These are phyloP conservation scores for Leptocoma aspasia DNA, from an alignment of 2,113 vertebrate species.

Conservation along the genomic window DNA sequence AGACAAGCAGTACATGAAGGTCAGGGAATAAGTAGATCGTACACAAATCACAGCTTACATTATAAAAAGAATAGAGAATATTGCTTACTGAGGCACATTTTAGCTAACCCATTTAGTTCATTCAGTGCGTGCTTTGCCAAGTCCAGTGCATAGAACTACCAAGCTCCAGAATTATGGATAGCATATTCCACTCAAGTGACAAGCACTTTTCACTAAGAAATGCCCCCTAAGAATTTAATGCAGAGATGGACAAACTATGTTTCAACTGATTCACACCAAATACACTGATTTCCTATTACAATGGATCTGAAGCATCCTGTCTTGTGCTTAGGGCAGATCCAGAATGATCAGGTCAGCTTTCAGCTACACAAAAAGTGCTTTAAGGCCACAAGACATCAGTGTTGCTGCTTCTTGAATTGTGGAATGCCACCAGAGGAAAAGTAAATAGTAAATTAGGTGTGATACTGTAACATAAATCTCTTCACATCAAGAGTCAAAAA, in stretches of 20 bases:
- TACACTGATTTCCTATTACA: neutral
- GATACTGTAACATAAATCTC: neutral
- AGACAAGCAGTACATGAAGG: neutral
- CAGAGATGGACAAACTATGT: neutral
- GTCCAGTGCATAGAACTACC: neutral
- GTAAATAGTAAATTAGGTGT: neutral
- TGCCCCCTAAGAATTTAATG: neutral
- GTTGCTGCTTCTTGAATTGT: neutral
- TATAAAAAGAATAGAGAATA: neutral
- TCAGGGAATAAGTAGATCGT: neutral
- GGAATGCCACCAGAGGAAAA: neutral
- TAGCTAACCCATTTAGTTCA: neutral
- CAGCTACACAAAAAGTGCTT: neutral
- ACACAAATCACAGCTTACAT: neutral
- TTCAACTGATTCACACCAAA: neutral
- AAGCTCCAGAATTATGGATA: neutral
- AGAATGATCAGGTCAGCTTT: neutral
- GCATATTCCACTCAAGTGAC: neutral
- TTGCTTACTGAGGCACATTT: neutral
- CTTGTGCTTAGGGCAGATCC: neutral
- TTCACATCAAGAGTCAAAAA: neutral
- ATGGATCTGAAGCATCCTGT: neutral
- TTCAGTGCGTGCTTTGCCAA: neutral
- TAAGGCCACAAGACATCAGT: neutral
- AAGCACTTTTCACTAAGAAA: neutral